Evolutionary conservation across 2,888 invertebrate genomes (phyloP), one percentile per base, ranked within the genome.

Genomic region (Andrena trimmerana): DNA sequence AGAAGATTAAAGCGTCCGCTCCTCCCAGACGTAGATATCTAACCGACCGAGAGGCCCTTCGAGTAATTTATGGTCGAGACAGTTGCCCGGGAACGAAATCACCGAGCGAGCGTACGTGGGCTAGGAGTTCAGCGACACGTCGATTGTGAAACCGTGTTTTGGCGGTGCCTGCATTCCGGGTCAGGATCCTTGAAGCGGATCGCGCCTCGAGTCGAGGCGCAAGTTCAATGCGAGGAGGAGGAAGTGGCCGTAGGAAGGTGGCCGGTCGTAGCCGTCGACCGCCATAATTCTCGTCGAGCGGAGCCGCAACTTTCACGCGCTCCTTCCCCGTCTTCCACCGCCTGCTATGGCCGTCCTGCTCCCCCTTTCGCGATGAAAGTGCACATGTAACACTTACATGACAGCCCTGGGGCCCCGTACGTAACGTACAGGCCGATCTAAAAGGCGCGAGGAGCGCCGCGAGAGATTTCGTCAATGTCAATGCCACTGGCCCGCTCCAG

Each of bases 381-480:
- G 92, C 89, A 92, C 90, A 92, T 92, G 93, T 92, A 93, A 93
- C 92, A 90, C 91, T 93, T 91, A 91, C 87, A 90, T 91, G 91
- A 92, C 87, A 84, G 78, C 81, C 84, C 59, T 57, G 29, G 68
- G 63, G 81, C 29, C 10, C 20, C 86, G 85, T 42, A 89, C 91
- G 90, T 92, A 92, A 91, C 89, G 81, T 70, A 72, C 76, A 59
- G 75, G 54, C 71, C 65, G 70, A 60, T 80, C 80, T 60, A 73
- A 77, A 71, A 85, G 84, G 85, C 83, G 76, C 84, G 62, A 74
- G 62, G 62, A 65, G 70, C 54, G 68, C 67, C 66, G 59, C 20
- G 52, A 52, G 68, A 66, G 65, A 86, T 88, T 86, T 89, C 86
- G 88, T 89, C 89, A 90, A 84, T 91, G 91, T 81, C 81, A 78